Evolutionary conservation across 2,797 vertebrate species (phyloP).

Genomic region (Argentina silus): DNA sequence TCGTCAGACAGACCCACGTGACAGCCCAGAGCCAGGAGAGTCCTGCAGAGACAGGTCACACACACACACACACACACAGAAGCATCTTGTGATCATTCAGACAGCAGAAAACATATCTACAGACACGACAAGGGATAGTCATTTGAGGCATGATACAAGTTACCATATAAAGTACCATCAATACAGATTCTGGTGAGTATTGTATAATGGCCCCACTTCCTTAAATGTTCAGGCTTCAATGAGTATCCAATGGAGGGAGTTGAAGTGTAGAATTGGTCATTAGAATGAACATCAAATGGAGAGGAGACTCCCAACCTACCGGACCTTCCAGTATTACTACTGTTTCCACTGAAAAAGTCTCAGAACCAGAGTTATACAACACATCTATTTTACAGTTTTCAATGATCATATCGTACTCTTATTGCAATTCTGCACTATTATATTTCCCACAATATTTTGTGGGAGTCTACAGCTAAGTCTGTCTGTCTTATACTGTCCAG

Average conservation of each 20-base stretch:
- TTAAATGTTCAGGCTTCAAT: background rate
- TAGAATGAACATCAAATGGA: background rate
- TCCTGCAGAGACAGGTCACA: conserved; percentile 73
- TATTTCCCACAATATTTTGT: too few species aligned
- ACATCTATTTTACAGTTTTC: too few species aligned
- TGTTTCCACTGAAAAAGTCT: too few species aligned
- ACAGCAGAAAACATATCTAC: background rate
- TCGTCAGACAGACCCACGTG: conserved; percentile 93
- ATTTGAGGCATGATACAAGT: too few species aligned
- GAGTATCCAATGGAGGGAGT: background rate
- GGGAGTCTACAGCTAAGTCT: background rate
- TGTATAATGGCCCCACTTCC: background rate
- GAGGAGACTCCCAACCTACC: too few species aligned
- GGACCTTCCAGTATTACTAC: too few species aligned
- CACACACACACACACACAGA: background rate
- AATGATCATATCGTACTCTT: too few species aligned
- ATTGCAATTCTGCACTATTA: too few species aligned
- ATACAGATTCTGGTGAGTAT: background rate
- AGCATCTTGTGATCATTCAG: too few species aligned
- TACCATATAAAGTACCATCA: too few species aligned
- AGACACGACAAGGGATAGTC: background rate
- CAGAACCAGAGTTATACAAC: too few species aligned
- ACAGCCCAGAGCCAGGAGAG: conserved; percentile 90
- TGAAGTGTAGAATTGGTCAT: background rate
- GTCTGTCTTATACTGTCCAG: background rate